These are phyloP conservation scores for Campylorhamphus procurvoides DNA, from an alignment of 2,113 vertebrate species.

Conservation along the genomic window DNA sequence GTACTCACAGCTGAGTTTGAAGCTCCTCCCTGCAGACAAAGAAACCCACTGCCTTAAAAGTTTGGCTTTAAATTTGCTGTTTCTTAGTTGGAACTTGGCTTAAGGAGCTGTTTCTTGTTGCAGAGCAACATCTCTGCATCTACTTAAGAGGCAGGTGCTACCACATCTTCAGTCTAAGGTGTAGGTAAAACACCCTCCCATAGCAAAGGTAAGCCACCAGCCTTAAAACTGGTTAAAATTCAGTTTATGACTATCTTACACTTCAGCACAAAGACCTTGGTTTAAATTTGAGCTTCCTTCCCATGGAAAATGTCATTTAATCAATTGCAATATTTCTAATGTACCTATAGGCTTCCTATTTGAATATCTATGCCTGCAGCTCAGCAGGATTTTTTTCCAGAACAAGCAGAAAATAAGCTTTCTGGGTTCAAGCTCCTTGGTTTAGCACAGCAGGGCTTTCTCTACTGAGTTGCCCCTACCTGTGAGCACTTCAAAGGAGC, in stretches of 20 bases:
- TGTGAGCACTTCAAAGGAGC: conserved; percentile 33
- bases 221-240: conserved; percentile 9
- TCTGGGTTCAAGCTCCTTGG: neutral
- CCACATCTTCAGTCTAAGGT: neutral
- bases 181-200: neutral
- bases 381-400: neutral
- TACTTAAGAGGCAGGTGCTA: conserved; percentile 11
- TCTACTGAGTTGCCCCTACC: conserved; percentile 18
- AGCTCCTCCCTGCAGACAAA: conserved; percentile 8
- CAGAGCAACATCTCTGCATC: neutral
- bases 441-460: conserved; percentile 14
- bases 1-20: conserved; percentile 37
- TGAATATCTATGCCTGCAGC: neutral
- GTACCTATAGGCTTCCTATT: neutral
- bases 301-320: neutral
- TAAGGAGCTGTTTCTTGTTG: neutral
- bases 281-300: neutral
- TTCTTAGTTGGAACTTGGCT: conserved; percentile 23
- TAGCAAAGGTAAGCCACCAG: neutral
- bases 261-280: neutral
- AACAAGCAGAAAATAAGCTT: conserved; percentile 15
- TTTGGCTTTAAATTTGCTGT: conserved; percentile 14
- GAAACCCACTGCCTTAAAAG: conserved; percentile 3
- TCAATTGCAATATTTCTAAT: neutral
- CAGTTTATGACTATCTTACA: neutral